Conservation (phyloP, 2,113 vertebrate species). For the Ascaphus truei region DNA sequence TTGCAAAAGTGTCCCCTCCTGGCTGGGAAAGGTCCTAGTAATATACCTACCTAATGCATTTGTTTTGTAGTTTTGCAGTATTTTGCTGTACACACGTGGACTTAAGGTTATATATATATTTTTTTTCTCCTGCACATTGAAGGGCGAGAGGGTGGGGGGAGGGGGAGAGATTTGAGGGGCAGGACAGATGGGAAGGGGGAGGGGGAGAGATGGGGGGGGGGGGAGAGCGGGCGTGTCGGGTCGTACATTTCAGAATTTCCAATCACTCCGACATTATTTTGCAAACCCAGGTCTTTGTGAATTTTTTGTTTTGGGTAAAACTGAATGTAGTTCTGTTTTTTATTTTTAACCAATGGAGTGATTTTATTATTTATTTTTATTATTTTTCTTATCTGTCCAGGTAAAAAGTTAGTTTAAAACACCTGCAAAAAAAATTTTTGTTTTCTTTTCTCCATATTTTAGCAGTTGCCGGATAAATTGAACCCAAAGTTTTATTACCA, state of each 20-base stretch:
- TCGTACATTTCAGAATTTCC: slow-evolving; percentile 72
- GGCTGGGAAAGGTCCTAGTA: not conserved
- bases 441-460: slow-evolving; percentile 47
- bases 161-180: too few relatives aligned
- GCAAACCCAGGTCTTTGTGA: slow-evolving; percentile 62
- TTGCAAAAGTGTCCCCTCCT: not conserved
- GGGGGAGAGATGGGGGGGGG: too few relatives aligned
- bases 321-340: slow-evolving; percentile 72
- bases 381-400: slow-evolving; percentile 64
- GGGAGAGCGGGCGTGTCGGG: too few relatives aligned
- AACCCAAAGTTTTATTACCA: slow-evolving; percentile 72
- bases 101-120: slow-evolving; percentile 79
- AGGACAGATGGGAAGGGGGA: too few relatives aligned
- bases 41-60: slow-evolving; percentile 65
- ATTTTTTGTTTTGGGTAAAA: slow-evolving; percentile 72
- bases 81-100: slow-evolving; percentile 86
- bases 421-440: too few relatives aligned
- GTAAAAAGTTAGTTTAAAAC: slow-evolving; percentile 67
- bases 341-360: slow-evolving; percentile 67
- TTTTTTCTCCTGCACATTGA: slow-evolving; percentile 69
- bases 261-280: slow-evolving; percentile 73
- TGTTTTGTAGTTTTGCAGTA: slow-evolving; percentile 82
- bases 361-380: too few relatives aligned
- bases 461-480: slow-evolving; percentile 73
- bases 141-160: too few relatives aligned